Evolutionary conservation across 2,113 vertebrate genomes (phyloP).

Genomic region (Phalacrocorax pelagicus): DNA sequence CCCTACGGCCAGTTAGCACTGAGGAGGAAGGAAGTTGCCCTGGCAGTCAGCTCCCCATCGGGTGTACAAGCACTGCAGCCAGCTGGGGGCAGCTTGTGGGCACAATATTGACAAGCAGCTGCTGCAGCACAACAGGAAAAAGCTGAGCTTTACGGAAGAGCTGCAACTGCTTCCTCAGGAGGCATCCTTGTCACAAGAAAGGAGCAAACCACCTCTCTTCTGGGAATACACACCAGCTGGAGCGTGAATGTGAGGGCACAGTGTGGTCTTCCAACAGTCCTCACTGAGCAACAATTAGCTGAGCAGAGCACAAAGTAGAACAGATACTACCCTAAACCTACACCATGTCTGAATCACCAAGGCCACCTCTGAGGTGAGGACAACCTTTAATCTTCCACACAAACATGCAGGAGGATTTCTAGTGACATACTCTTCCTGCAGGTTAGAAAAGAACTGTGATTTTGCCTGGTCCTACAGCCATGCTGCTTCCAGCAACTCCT

Average conservation of each 20-base stretch:
- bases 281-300: neutral
- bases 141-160: neutral
- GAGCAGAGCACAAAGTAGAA: neutral
- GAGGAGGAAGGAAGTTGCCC: neutral
- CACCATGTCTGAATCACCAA: neutral
- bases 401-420: neutral
- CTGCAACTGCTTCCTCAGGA: neutral
- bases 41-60: fast-evolving
- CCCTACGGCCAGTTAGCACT: fast-evolving
- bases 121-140: neutral
- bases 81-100: neutral
- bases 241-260: neutral
- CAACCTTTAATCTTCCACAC: neutral
- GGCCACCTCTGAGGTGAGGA: neutral
- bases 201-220: neutral
- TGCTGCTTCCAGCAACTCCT: neutral
- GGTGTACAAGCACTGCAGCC: fast-evolving
- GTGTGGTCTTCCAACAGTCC: fast-evolving
- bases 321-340: neutral
- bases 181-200: neutral
- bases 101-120: neutral
- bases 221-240: neutral
- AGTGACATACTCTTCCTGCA: neutral
- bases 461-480: neutral
- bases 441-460: neutral